These are phyloP conservation scores for Trachelus tabidus DNA, from an alignment of 2,888 invertebrate species.

Conservation along the genomic window DNA sequence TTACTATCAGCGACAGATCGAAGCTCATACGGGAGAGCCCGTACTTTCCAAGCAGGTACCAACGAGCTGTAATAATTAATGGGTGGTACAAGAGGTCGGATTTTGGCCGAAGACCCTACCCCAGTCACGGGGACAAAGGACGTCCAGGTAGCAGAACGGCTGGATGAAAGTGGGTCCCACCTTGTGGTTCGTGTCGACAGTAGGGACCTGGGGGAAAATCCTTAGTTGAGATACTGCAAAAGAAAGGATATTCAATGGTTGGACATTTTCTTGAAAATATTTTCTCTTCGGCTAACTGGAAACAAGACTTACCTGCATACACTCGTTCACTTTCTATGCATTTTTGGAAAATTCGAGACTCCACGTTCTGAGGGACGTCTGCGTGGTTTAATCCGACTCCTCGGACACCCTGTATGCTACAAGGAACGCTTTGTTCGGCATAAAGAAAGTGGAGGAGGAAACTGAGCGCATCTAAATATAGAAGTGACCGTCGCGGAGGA, in stretches of 20 bases:
- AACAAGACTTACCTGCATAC: not conserved
- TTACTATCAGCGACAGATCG: not conserved
- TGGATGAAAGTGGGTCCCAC: not conserved
- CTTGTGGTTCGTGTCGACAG: not conserved
- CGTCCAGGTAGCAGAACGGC: not conserved
- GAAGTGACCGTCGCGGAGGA: conserved; percentile 60
- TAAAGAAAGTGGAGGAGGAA: conserved; percentile 61
- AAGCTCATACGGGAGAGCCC: not conserved
- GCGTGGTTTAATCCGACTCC: conserved; percentile 27
- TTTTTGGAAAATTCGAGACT: not conserved
- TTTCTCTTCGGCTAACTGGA: not conserved
- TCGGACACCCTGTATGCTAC: conserved; percentile 49
- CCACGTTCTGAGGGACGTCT: not conserved
- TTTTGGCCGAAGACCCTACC: not conserved
- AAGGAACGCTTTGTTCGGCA: conserved; percentile 60
- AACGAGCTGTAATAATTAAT: not conserved
- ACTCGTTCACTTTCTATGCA: not conserved
- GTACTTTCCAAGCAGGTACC: not conserved
- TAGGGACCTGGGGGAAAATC: not conserved
- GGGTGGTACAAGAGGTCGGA: not conserved
- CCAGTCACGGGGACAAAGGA: not conserved
- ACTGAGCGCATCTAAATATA: conserved; percentile 64
- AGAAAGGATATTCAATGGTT: not conserved
- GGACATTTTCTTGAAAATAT: not conserved
- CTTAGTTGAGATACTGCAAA: not conserved